A percentile compares a stretch with the other conserved stretches of the same genome.
Evolutionary conservation across 2,113 vertebrate species (phyloP).

Genomic region (Poeciliopsis prolifica): DNA sequence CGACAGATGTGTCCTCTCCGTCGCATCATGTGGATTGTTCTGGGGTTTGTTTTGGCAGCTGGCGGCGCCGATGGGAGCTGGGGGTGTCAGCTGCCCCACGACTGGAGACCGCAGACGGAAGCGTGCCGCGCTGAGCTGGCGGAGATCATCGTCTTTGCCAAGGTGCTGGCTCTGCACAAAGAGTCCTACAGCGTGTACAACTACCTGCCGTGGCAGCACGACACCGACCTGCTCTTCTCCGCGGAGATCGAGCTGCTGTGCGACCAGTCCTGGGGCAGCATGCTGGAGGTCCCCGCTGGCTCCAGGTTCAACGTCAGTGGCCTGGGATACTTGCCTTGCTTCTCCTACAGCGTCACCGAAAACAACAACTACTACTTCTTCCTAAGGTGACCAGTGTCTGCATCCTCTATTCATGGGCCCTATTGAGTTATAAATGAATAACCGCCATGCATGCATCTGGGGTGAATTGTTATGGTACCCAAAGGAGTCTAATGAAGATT

Average conservation of each 20-base stretch:
- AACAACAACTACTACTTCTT: constrained; percentile 88
- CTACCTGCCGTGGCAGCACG: constrained; percentile 83
- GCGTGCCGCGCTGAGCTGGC: constrained; percentile 85
- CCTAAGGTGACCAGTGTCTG: constrained; percentile 73
- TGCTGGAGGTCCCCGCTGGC: constrained; percentile 86
- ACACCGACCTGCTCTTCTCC: constrained; percentile 81
- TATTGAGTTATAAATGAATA: not conserved
- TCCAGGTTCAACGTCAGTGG: constrained; percentile 86
- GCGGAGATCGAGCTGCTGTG: constrained; percentile 86
- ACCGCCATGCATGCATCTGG: not conserved
- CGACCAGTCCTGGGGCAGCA: constrained; percentile 87
- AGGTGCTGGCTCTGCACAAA: constrained; percentile 82
- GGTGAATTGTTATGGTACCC: not conserved
- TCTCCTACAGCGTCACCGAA: constrained; percentile 84
- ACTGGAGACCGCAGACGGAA: constrained; percentile 87
- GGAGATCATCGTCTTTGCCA: constrained; percentile 85
- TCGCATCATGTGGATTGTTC: constrained; percentile 70
- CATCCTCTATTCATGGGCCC: not conserved
- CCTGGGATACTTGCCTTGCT: constrained; percentile 84
- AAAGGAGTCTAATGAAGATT: not conserved
- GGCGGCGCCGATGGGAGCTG: constrained; percentile 40
- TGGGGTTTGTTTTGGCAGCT: constrained; percentile 58
- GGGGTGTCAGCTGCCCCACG: constrained; percentile 82
- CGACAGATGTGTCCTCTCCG: constrained; percentile 4
- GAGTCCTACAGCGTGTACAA: constrained; percentile 83